These are phyloP conservation scores for Avahi laniger DNA, from an alignment of 2,797 vertebrate genomes.

Conservation along the genomic window DNA sequence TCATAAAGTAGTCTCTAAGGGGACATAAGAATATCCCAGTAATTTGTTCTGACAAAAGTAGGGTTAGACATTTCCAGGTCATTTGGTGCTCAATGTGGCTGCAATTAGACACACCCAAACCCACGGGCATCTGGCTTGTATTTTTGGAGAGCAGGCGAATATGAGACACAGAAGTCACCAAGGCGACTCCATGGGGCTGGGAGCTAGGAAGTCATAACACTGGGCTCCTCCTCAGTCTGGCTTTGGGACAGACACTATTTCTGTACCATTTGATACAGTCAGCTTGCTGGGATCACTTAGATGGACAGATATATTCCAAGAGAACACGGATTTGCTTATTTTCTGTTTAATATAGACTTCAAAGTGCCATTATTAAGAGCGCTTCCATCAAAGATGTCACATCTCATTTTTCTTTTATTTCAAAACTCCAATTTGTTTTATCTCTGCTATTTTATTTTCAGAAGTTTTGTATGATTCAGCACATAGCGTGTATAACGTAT, in stretches of 20 bases:
- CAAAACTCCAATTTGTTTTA: not conserved
- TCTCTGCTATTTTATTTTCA: conserved; percentile 44
- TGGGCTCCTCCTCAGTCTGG: not conserved
- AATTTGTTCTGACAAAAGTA: conserved; percentile 70
- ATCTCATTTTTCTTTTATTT: conserved; percentile 24
- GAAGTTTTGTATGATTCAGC: not conserved
- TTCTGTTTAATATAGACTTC: conserved; percentile 18
- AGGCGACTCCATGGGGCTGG: not conserved
- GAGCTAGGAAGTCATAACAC: not conserved
- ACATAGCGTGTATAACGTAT: not conserved
- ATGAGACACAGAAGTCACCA: not conserved
- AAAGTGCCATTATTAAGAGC: conserved; percentile 3
- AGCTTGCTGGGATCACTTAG: not conserved
- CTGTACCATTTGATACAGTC: not conserved
- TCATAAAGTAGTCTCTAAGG: not conserved
- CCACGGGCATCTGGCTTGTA: conserved; percentile 49
- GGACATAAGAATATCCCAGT: not conserved
- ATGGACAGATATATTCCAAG: not conserved
- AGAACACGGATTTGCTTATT: not conserved
- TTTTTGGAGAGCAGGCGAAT: conserved; percentile 36
- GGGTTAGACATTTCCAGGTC: conserved; percentile 64
- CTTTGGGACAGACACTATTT: not conserved
- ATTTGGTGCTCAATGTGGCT: conserved; percentile 47
- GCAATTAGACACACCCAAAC: conserved; percentile 35
- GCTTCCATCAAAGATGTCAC: conserved; percentile 1